Evolutionary conservation across 2,113 vertebrate genomes (phyloP).

Genomic region (Micromys minutus): DNA sequence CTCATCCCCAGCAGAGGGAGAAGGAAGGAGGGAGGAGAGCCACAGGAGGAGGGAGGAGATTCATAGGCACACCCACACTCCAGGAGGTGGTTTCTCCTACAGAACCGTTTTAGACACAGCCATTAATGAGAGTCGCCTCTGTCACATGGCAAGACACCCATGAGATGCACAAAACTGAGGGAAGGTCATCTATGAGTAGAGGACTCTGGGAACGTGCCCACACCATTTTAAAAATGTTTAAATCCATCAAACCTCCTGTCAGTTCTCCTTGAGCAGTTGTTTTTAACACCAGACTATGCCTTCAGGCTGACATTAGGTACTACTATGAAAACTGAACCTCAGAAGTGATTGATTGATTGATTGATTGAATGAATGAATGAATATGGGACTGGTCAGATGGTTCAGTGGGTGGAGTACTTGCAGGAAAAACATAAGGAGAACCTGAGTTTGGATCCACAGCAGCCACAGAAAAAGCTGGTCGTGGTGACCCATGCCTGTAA

Average conservation of each 20-base stretch:
- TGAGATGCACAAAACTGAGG: background rate
- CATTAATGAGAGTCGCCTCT: conserved; percentile 41
- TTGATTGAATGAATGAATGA: background rate
- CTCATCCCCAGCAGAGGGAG: background rate
- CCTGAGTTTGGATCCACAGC: background rate
- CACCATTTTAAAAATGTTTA: background rate
- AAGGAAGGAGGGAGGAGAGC: background rate
- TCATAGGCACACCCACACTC: too few relatives aligned
- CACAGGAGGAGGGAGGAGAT: background rate
- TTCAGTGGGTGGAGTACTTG: background rate
- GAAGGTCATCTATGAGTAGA: background rate
- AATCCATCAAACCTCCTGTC: background rate
- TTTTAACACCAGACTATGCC: background rate
- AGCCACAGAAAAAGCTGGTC: background rate
- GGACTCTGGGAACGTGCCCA: background rate
- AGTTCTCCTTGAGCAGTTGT: background rate
- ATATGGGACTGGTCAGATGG: background rate
- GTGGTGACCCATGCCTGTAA: background rate
- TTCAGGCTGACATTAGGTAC: background rate
- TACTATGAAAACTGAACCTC: background rate
- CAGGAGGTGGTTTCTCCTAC: background rate
- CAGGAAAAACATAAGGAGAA: background rate
- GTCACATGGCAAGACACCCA: background rate
- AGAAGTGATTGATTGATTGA: background rate
- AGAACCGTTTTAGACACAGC: conserved; percentile 53